phyloP scores from a whole-genome alignment of 2,113 vertebrate genomes.

The Charina bottae region DNA sequence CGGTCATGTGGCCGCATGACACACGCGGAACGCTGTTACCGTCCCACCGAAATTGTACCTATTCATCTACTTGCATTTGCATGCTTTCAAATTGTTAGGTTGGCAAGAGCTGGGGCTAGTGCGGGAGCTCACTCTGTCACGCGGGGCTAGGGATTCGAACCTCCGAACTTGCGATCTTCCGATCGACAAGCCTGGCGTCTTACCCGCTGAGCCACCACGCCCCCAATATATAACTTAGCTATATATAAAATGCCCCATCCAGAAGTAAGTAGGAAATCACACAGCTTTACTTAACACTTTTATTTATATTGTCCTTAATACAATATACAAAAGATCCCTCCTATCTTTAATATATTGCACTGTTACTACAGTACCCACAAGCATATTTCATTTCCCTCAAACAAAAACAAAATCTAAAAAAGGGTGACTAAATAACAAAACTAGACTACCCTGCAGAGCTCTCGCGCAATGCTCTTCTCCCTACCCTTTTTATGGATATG shows the following conservation, averaged over 20 bases:
- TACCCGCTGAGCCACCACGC: no score
- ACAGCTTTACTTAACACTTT: background rate
- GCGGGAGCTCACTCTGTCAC: no score
- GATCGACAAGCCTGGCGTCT: no score
- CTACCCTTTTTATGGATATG: background rate
- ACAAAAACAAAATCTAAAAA: background rate
- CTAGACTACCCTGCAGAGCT: background rate
- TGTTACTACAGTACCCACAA: background rate
- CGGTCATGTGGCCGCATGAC: no score
- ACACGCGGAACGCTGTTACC: no score
- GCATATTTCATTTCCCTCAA: background rate
- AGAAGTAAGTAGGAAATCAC: background rate
- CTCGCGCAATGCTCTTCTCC: background rate
- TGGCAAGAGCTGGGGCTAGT: no score
- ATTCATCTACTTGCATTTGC: no score
- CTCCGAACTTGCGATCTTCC: no score
- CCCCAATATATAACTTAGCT: no score
- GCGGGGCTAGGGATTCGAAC: no score
- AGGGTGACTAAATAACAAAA: background rate
- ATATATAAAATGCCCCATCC: background rate
- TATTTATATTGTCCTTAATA: background rate
- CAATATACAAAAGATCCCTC: background rate
- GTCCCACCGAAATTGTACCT: no score
- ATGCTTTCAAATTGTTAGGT: no score
- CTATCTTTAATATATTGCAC: background rate